Base-by-base conservation (phyloP, 2,888 invertebrate species). In the Leptarthrus brevirostris region DNA sequence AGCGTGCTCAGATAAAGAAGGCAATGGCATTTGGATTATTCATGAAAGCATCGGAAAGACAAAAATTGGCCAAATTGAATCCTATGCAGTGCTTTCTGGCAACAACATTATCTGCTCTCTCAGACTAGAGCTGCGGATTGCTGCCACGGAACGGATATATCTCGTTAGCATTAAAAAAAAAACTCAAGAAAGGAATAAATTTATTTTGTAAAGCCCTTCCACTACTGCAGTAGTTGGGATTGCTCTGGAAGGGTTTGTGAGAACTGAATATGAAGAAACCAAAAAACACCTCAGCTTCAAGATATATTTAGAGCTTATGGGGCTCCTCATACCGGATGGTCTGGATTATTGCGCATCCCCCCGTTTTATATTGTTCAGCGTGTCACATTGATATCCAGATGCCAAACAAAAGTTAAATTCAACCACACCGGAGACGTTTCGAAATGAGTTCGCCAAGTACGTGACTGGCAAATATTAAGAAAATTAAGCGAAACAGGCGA, bases 381-480 rank as follows among this genome's bases (percentile, higher is more conserved):
- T 8, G n/a, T 40, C 36, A 58, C n/a, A 12, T n/a, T 40, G 20
- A 36, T 20, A 20, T 10, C 36, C 58, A 58, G 58, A 36, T 58
- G 36, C 36, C 20, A 36, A 58, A 58, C 8, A 12, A 40, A 40
- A 40, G 12, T 40, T 6, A 12, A 40, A 40, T 30, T n/a, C 30
- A 0, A 30, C 30, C 30, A 30, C 30, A 30, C 30, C 5, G 30
- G 8, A 30, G 30, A 30, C 4, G 40, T 6, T 12, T 12, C 14
- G 58, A 36, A 34, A 58, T 36, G 36, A 36, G 36, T 34, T 58
- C n/a, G 58, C 34, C 20, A 36, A 34, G 18, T 26, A 34, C 58
- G 58, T 58, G 58, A 58, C 58, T 58, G 12, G 58, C 20, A 58
- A 58, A 58, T 58, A 58, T 36, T 34, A 58, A 58, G 58, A 58